Evolutionary conservation across 2,113 vertebrate genomes (phyloP), one percentile per base, ranked within the genome.

Genomic region (Oreotrochilus melanogaster): DNA sequence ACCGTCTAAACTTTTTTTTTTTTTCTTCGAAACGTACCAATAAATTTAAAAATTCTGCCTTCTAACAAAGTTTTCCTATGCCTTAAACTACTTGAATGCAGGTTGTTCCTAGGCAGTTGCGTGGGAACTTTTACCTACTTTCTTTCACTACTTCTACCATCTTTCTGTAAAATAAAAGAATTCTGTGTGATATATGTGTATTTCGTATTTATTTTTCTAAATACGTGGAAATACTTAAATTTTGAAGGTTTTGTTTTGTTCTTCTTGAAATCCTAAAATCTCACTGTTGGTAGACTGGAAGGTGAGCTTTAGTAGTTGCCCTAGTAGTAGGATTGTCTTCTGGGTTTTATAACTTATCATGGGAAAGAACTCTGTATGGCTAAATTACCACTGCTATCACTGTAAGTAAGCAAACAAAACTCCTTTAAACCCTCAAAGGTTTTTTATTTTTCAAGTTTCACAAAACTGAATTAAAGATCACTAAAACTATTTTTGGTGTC

Each of bases 281-380:
- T 75, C 14, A 9, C 8, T 21, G 57, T 53, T 42, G n/a, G n/a
- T 23, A 58, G 8, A 18, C 12, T 58, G 7, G 19, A 65, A 50
- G 13, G 11, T 0, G 1, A 74, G 11, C 10, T 78, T 72, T 62
- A 72, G 18, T 75, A 48, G 31, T 58, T 1, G 2, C 33, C 5
- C 8, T 11, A 21, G 9, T 57, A 28, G 9, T 47, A 65, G 11
- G 15, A 7, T 22, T 50, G 23, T 37, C 1, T 51, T 8, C 19
- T 61, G 27, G 0, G 6, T 78, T 86, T 74, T 56, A 21, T 39
- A 66, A 66, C 35, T 37, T 70, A 47, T 12, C 3, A n/a, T 21
- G 12, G 1, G 3, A 3, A 47, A 76, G 21, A 88, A 39, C 51
- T 78, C 86, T 51, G 3, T 21, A 9, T 54, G 50, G 10, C 8